Conservation (phyloP, 2,888 invertebrate species). For the Crepidodera aurea region DNA sequence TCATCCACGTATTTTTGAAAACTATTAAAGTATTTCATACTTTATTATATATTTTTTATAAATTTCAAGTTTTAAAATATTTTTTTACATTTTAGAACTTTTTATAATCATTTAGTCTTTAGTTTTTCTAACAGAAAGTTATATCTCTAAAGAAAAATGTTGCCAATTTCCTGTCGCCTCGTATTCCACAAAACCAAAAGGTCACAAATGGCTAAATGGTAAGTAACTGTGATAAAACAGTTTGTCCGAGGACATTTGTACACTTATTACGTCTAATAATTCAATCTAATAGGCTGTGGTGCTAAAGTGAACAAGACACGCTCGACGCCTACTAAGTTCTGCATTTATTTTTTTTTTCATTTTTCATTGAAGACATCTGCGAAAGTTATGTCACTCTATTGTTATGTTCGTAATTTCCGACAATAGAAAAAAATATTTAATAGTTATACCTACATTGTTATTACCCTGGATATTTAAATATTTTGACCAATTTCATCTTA, state of each 20-base stretch:
- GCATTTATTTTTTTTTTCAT: conserved; percentile 17
- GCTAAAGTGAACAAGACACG: conserved; percentile 51
- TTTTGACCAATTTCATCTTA: no score
- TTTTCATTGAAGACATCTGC: conserved; percentile 31
- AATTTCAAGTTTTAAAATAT: no score
- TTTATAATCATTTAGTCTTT: no score
- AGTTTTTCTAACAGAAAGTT: no score
- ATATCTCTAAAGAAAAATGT: no score
- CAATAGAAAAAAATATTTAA: no score
- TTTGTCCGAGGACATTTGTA: conserved; percentile 48
- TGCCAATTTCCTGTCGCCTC: not conserved
- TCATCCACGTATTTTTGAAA: no score
- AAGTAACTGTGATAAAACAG: conserved; percentile 43
- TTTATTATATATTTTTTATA: no score
- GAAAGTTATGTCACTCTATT: conserved; percentile 24
- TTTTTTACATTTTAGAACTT: no score
- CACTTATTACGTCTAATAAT: conserved; percentile 49
- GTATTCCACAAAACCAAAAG: conserved; percentile 44
- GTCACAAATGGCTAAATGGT: conserved; percentile 45
- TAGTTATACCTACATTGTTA: no score
- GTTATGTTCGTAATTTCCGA: conserved; percentile 6
- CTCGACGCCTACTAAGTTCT: conserved; percentile 49
- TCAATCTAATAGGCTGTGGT: conserved; percentile 46
- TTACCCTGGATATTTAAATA: no score
- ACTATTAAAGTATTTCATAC: no score